A percentile compares a stretch with the other conserved stretches of the same genome.
Evolutionary conservation across 37 sponge, comb jelly and placozoan genomes (phyloP).

Genomic region (Ephydatia muelleri): DNA sequence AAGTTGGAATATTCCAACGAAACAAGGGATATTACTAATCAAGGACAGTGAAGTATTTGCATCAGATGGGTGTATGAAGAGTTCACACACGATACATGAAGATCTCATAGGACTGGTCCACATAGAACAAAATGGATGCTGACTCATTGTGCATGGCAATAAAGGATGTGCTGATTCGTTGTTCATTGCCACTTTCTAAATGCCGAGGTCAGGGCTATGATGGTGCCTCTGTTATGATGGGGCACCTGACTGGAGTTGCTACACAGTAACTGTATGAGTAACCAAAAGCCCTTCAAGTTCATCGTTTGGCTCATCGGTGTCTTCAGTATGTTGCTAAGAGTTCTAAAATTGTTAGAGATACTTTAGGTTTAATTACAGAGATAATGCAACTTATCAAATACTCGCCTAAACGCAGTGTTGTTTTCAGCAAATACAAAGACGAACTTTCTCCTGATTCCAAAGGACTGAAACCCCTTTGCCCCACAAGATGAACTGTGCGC

Average conservation of each 20-base stretch:
- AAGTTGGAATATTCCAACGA: slow-evolving; percentile 27
- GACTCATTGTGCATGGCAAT: slow-evolving; percentile 21
- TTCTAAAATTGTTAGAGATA: slow-evolving; percentile 20
- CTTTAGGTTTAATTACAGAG: slow-evolving; percentile 25
- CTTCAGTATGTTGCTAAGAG: slow-evolving; percentile 13
- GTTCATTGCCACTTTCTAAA: slow-evolving; percentile 9
- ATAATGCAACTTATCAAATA: slow-evolving; percentile 10
- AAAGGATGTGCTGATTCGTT: slow-evolving; percentile 40
- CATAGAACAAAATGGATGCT: slow-evolving; percentile 24
- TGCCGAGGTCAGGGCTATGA: slow-evolving; percentile 57
- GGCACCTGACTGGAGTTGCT: slow-evolving; percentile 52
- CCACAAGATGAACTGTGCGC: slow-evolving; percentile 40
- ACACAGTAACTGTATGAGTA: slow-evolving; percentile 23
- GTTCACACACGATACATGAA: slow-evolving; percentile 3
- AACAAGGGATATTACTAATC: slow-evolving; percentile 31
- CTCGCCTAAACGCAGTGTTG: slow-evolving; percentile 32
- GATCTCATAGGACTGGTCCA: slow-evolving; percentile 44
- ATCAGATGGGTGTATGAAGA: slow-evolving; percentile 26
- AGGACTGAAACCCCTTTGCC: slow-evolving; percentile 33
- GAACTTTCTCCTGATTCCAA: slow-evolving; percentile 3
- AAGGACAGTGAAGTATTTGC: not conserved
- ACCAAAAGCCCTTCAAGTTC: slow-evolving; percentile 22
- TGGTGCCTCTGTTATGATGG: slow-evolving; percentile 49
- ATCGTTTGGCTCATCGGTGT: slow-evolving; percentile 20
- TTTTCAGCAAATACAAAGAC: slow-evolving; percentile 2